phyloP scores from a whole-genome alignment of 2,113 vertebrate genomes.

The Trematomus loennbergii region DNA sequence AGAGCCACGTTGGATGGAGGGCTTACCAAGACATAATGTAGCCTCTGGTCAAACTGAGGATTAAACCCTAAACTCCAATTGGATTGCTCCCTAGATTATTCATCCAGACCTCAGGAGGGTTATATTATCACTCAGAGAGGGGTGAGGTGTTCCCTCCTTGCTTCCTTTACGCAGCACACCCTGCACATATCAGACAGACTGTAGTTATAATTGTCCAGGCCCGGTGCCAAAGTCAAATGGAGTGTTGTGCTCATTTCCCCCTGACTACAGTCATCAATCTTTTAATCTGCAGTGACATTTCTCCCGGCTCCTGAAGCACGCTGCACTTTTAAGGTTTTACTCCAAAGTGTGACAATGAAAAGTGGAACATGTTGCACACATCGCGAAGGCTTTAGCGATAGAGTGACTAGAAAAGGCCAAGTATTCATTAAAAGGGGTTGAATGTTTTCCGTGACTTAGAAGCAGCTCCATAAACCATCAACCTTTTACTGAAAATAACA shows the following conservation, averaged over 20 bases:
- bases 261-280: conserved; percentile 63
- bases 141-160: not conserved
- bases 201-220: conserved; percentile 31
- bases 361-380: conserved; percentile 6
- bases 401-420: not conserved
- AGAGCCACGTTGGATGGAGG: not conserved
- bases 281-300: conserved; percentile 65
- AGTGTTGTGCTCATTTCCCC: conserved; percentile 55
- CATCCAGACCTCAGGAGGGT: conserved; percentile 9
- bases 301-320: conserved; percentile 35
- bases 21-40: conserved; percentile 5
- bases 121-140: not conserved
- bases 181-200: too few species aligned
- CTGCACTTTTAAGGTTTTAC: conserved; percentile 69
- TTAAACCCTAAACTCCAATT: conserved; percentile 26
- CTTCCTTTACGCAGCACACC: not conserved
- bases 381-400: not conserved
- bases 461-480: not conserved
- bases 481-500: conserved; percentile 4
- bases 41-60: conserved; percentile 21
- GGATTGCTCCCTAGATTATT: conserved; percentile 33
- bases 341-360: conserved; percentile 73
- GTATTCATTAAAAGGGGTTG: not conserved
- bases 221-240: conserved; percentile 48
- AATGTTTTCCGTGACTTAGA: not conserved